A percentile compares a stretch with the other conserved stretches of the same genome.
phyloP scores from a whole-genome alignment of 30 jellyfish, hydroid and myxozoan genomes.

The Cassiopea andromeda region DNA sequence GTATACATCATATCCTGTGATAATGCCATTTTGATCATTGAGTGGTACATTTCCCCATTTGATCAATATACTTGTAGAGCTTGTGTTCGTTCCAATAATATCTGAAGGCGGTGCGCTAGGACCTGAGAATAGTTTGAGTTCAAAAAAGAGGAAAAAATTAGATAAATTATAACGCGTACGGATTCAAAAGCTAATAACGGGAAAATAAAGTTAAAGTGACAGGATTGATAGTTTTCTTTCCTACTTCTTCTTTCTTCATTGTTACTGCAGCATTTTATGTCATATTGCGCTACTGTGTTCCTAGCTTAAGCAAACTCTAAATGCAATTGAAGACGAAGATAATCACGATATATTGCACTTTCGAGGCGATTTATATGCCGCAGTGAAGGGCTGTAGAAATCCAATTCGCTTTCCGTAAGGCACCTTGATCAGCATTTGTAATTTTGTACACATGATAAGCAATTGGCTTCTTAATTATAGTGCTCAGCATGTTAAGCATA shows the following conservation, averaged over 20 bases:
- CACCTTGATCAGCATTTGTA: too few relatives aligned
- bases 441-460: too few relatives aligned
- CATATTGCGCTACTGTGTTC: too few relatives aligned
- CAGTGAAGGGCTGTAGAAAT: too few relatives aligned
- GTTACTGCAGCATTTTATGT: too few relatives aligned
- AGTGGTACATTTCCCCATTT: conserved; percentile 46
- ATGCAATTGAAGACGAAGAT: too few relatives aligned
- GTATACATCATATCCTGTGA: conserved; percentile 43
- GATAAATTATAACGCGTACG: not conserved
- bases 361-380: too few relatives aligned
- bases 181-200: not conserved
- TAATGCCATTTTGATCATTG: conserved; percentile 50
- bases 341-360: too few relatives aligned
- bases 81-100: conserved; percentile 27
- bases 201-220: not conserved
- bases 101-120: conserved; percentile 58
- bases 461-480: too few relatives aligned
- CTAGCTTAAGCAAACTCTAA: too few relatives aligned
- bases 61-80: conserved; percentile 37
- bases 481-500: too few relatives aligned
- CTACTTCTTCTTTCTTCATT: not conserved
- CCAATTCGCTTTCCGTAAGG: too few relatives aligned
- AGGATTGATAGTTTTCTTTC: not conserved
- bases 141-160: not conserved
- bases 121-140: not conserved